Evolutionary conservation across 1,140 invertebrate genomes (phyloP).

Genomic region (Psix sp.): DNA sequence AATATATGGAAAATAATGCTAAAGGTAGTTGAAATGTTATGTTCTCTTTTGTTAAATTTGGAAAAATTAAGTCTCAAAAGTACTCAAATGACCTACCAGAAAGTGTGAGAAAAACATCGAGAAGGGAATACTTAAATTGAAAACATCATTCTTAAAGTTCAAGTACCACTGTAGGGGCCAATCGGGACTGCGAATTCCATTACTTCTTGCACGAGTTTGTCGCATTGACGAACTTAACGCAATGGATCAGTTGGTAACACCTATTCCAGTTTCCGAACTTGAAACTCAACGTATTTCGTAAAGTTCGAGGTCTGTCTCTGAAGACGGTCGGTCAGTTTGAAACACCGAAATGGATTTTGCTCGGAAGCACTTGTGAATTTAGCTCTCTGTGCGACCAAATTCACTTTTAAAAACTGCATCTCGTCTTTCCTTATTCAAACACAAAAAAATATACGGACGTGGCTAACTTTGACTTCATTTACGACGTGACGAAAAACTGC

Average conservation of each 20-base stretch:
- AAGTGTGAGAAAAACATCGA: too few relatives aligned
- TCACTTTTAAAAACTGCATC: slow-evolving; percentile 37
- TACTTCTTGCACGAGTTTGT: slow-evolving; percentile 35
- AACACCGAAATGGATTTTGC: slow-evolving; percentile 40
- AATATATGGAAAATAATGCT: too few relatives aligned
- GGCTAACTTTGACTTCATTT: slow-evolving; percentile 8
- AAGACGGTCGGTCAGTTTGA: slow-evolving; percentile 51
- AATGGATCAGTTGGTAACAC: slow-evolving; percentile 45
- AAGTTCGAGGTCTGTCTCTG: slow-evolving; percentile 19
- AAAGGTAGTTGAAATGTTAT: too few relatives aligned
- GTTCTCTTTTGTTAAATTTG: too few relatives aligned
- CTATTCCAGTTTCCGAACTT: slow-evolving; percentile 32
- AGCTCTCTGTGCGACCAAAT: slow-evolving; percentile 15
- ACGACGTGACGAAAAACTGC: slow-evolving; percentile 11
- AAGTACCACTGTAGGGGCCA: slow-evolving; percentile 1
- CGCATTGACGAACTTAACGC: slow-evolving; percentile 31
- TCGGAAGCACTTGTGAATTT: slow-evolving; percentile 20
- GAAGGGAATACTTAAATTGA: too few relatives aligned
- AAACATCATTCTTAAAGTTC: background rate
- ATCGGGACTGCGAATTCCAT: slow-evolving; percentile 26
- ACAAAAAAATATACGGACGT: slow-evolving; percentile 1
- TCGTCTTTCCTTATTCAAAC: slow-evolving; percentile 18
- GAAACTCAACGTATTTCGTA: slow-evolving; percentile 28
- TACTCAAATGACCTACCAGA: too few relatives aligned
- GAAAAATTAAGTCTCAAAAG: too few relatives aligned